Conservation (phyloP, 2,113 vertebrate genomes). For the Trachemys scripta region DNA sequence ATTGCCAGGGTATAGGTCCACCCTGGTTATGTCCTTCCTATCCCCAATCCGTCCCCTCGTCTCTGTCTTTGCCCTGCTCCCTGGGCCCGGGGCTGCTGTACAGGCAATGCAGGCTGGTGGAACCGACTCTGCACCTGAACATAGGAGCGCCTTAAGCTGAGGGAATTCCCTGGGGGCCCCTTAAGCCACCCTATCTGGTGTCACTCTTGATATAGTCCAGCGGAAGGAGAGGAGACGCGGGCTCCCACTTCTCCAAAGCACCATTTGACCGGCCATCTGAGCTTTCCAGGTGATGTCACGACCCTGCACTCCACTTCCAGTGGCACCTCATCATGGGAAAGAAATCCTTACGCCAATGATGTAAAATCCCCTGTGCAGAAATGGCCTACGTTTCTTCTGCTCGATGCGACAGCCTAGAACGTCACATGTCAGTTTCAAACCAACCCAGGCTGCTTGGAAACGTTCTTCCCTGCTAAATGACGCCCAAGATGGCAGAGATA, state of each 20-base stretch:
- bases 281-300: background rate
- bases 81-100: background rate
- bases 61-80: background rate
- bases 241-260: background rate
- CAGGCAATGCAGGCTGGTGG: no score
- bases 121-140: background rate
- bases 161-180: background rate
- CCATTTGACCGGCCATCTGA: background rate
- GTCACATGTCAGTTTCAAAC: accelerated
- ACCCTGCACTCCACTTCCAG: background rate
- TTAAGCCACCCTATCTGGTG: background rate
- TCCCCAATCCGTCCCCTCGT: background rate
- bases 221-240: background rate
- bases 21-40: background rate
- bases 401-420: accelerated
- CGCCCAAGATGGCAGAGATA: background rate
- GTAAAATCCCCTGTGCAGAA: accelerated
- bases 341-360: background rate
- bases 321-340: background rate
- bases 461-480: background rate
- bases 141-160: no score
- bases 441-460: background rate
- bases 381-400: background rate
- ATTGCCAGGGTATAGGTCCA: background rate
- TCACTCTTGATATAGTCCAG: background rate